phyloP scores from a whole-genome alignment of 2,888 invertebrate species.

The Meandrusa payeni region DNA sequence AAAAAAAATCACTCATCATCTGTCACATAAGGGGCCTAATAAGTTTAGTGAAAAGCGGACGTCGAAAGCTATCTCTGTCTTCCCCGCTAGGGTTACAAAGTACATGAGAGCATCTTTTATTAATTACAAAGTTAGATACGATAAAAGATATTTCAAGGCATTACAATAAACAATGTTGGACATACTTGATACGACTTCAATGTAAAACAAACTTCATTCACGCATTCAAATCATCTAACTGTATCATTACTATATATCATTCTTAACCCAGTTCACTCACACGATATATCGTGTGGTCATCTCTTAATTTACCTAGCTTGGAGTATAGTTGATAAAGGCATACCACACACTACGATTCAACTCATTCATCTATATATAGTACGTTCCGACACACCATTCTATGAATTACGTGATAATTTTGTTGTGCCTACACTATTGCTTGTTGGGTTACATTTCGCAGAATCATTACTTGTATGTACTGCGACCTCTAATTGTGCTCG shows the following conservation, averaged over 20 bases:
- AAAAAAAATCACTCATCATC: too few relatives aligned
- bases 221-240: slow-evolving; percentile 2
- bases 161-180: too few relatives aligned
- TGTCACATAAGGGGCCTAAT: too few relatives aligned
- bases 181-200: too few relatives aligned
- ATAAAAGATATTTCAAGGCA: too few relatives aligned
- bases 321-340: slow-evolving; percentile 19
- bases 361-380: slow-evolving; percentile 30
- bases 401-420: slow-evolving; percentile 35
- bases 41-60: too few relatives aligned
- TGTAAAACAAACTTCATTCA: slow-evolving; percentile 7
- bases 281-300: slow-evolving; percentile 18
- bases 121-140: too few relatives aligned
- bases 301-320: slow-evolving; percentile 21
- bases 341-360: slow-evolving; percentile 15
- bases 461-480: slow-evolving; percentile 36
- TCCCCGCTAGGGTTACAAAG: too few relatives aligned
- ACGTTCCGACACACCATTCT: slow-evolving; percentile 29
- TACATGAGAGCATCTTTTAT: too few relatives aligned
- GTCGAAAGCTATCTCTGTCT: too few relatives aligned
- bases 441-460: slow-evolving; percentile 39
- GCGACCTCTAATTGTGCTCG: slow-evolving; percentile 57
- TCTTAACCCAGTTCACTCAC: slow-evolving; percentile 16
- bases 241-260: slow-evolving; percentile 12
- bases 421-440: slow-evolving; percentile 31